phyloP scores from a whole-genome alignment of 2,113 vertebrate genomes.

The Cinclus mexicanus region DNA sequence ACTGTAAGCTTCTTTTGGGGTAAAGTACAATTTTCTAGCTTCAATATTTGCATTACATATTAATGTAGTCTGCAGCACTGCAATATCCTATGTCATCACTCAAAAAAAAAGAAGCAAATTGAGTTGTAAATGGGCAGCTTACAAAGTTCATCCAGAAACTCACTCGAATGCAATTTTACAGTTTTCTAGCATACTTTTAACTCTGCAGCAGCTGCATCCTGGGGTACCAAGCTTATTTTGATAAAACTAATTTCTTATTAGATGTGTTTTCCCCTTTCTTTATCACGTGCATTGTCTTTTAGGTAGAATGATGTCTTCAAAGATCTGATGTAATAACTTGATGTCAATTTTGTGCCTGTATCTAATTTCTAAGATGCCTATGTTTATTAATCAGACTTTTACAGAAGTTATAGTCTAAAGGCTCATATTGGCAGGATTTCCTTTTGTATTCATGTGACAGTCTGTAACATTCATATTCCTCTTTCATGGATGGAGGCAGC shows the following conservation, averaged over 20 bases:
- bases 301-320: not conserved
- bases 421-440: not conserved
- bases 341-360: not conserved
- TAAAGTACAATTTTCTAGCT: not conserved
- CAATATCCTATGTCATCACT: not conserved
- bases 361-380: not conserved
- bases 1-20: not conserved
- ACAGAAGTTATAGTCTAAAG: not conserved
- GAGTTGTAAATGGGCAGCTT: not conserved
- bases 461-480: not conserved
- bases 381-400: not conserved
- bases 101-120: not conserved
- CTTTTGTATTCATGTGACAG: not conserved
- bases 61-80: not conserved
- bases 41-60: not conserved
- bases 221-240: not conserved
- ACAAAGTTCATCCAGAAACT: not conserved
- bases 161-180: accelerated
- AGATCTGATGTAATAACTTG: not conserved
- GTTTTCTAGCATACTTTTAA: not conserved
- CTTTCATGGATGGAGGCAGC: not conserved
- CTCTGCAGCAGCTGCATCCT: not conserved
- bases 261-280: not conserved
- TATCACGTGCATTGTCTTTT: not conserved
- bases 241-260: not conserved